Base-by-base conservation (phyloP, 2,888 invertebrate genomes). In the Tenthredo amoena region DNA sequence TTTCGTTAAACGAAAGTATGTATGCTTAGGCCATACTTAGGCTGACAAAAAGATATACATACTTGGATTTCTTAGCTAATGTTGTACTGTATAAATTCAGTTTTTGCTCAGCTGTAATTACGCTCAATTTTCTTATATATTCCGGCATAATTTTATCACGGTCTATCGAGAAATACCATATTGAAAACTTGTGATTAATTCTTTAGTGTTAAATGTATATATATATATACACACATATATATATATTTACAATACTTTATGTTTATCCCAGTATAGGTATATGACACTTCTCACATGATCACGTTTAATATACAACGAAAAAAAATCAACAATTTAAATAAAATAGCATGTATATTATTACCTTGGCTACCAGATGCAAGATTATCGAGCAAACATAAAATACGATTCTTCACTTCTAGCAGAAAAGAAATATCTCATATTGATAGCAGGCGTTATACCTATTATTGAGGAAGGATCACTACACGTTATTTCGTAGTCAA, bases 51-150 rank as follows among this genome's bases (percentile, higher is more conserved):
- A 31, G 15, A 31, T 15, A 76, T 26, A 47, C 10, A n/a, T 62
- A 40, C 18, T 18, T 31, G 34, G 55, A 43, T 50, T 50, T 81
- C n/a, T 12, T 43, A 81, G 62, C 34, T 81, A 65, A 65, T 21
- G 34, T 62, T 15, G 1, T 68, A 68, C 34, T 68, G 68, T 68
- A 68, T 47, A 40, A 82, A 47, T 58, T 83, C 83, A 83, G 83
- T 68, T 68, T 47, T 83, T 71, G 68, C 83, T 83, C 47, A 83
- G 83, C 68, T 83, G 83, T 83, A 71, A 83, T 68, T 68, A 58
- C 83, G 83, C 83, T 83, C 83, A 83, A 83, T 83, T 83, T 71
- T 83, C 55, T 55, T 7, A 50, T 77, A 81, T 62, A 81, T 81
- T 81, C 40, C n/a, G 62, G 62, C 62, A 58, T 62, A 62, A 62